Base-by-base conservation (phyloP, 2,797 vertebrate species). In the Silurus aristotelis region DNA sequence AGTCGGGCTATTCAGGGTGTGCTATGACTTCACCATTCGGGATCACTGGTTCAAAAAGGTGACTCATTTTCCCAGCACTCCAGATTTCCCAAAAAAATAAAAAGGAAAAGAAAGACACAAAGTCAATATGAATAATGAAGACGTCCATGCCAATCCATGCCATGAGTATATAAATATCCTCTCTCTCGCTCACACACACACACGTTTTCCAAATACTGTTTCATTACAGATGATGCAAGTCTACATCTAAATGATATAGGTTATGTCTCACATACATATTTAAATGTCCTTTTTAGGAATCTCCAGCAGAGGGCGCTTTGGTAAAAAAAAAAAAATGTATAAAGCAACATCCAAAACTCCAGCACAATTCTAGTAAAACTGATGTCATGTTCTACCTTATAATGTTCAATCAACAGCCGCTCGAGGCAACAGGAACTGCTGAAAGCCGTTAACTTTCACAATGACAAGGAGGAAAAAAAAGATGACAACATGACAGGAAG, bases 281-380 rank as follows among this genome's bases (percentile, higher is more conserved):
- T 15, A 55, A 68, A 3, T 14, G 48, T 68, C 0, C 4, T 20
- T 55, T 52, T 19, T 9, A 9, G 5, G 38, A 71, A n/a, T 78
- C 43, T 58, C 86, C 90, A 89, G 77, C 80, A 90, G 89, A 87
- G 87, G 88, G 89, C 64, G 85, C 55, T 61, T 87, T 79, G 76
- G 80, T 84, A 83, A 70, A 31, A 70, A 76, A 60, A 6, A 7
- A 4, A 52, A 52, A 52, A 38, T 27, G 68, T 63, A 48, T 58
- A 66, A 46, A 75, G 58, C 14, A 27, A 27, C 22, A 60, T 66
- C 8, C 52, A 60, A 22, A 52, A 58, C 3, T 25, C 12, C 14
- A 13, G 12, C 38, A 60, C 20, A 5, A n/a, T 22, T 56, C 52
- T 2, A 70, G 46, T 31, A 6, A 60, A 31, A 20, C 3, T 22